These are phyloP conservation scores for Halyomorpha halys DNA, from an alignment of 1,140 invertebrate genomes.

Conservation along the genomic window DNA sequence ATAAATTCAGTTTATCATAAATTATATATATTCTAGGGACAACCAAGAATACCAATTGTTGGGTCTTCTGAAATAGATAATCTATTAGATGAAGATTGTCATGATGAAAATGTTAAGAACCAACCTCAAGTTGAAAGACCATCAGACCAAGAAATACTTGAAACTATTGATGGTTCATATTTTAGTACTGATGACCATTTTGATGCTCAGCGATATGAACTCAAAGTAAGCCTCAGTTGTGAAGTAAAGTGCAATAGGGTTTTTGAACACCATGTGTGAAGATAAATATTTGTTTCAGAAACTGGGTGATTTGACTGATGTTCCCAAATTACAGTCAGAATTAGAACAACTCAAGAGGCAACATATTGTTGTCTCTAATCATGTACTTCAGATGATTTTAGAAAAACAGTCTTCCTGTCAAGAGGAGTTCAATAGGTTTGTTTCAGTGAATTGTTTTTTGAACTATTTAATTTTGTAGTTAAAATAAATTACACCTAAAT, in stretches of 20 bases:
- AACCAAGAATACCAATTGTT: slow-evolving; percentile 28
- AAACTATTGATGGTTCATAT: slow-evolving; percentile 30
- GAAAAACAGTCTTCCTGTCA: slow-evolving; percentile 79
- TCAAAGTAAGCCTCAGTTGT: slow-evolving; percentile 28
- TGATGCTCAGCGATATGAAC: slow-evolving; percentile 30
- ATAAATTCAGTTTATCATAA: not conserved
- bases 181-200: slow-evolving; percentile 27
- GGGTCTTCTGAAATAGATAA: slow-evolving; percentile 13
- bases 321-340: slow-evolving; percentile 54
- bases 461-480: no score
- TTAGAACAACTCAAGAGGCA: slow-evolving; percentile 58
- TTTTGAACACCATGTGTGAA: not conserved
- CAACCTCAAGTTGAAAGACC: slow-evolving; percentile 16
- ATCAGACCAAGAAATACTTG: slow-evolving; percentile 32
- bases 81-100: not conserved
- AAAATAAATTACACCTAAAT: no score
- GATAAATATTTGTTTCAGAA: slow-evolving; percentile 39
- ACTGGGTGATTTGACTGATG: slow-evolving; percentile 50
- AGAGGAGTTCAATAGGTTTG: slow-evolving; percentile 57
- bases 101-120: not conserved
- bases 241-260: not conserved
- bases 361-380: slow-evolving; percentile 77
- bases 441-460: no score
- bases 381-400: slow-evolving; percentile 80
- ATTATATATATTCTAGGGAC: slow-evolving; percentile 18